A percentile compares a stretch with the other conserved stretches of the same genome.
These are phyloP conservation scores for Prenolepis imparis DNA, from an alignment of 2,888 invertebrate species.

Conservation along the genomic window DNA sequence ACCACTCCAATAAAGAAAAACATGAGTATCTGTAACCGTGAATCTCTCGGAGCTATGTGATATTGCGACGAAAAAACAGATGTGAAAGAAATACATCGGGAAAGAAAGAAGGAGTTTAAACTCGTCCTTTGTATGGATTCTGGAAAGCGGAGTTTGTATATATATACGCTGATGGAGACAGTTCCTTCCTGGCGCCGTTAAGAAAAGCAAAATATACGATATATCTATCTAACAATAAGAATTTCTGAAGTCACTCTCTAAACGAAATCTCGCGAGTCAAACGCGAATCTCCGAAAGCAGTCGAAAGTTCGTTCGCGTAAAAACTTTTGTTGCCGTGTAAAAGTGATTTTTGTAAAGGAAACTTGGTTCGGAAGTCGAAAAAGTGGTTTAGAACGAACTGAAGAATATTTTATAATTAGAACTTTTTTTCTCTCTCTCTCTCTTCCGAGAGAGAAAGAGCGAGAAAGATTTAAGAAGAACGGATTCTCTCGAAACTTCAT, in stretches of 20 bases:
- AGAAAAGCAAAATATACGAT: constrained; percentile 10
- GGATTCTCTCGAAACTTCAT: constrained; percentile 18
- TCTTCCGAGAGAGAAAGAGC: neutral
- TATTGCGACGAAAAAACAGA: constrained; percentile 27
- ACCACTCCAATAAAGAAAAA: neutral
- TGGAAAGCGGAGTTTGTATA: constrained; percentile 20
- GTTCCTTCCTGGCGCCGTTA: constrained; percentile 18
- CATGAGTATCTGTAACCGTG: neutral
- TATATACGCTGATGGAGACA: neutral
- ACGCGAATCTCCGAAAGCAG: neutral
- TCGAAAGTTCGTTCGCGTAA: constrained; percentile 1
- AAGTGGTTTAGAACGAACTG: neutral
- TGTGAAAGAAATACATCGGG: constrained; percentile 33
- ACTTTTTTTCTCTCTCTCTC: neutral
- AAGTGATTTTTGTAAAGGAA: neutral
- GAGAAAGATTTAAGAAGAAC: constrained; percentile 11
- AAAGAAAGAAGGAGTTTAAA: constrained; percentile 29
- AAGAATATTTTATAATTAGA: constrained; percentile 47
- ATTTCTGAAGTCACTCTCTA: constrained; percentile 5
- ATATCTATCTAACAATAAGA: constrained; percentile 16
- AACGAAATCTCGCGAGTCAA: neutral
- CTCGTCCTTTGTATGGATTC: constrained; percentile 15
- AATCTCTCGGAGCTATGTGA: constrained; percentile 32
- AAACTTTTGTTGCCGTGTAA: neutral
- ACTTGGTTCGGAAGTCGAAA: neutral